These are phyloP conservation scores for Syngnathoides biaculeatus DNA, from an alignment of 2,113 vertebrate species.

Conservation along the genomic window DNA sequence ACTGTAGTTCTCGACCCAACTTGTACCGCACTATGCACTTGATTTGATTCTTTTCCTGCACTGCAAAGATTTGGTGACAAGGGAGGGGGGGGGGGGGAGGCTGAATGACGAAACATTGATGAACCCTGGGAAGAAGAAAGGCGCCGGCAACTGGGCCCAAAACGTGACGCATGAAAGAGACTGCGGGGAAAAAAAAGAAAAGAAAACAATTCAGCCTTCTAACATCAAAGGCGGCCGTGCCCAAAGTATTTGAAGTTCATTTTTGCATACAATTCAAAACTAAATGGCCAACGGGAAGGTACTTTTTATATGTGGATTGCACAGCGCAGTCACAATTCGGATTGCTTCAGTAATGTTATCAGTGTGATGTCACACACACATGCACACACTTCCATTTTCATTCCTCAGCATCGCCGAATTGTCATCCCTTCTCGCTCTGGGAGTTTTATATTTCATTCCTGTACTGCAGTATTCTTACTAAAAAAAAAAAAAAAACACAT, in stretches of 20 bases:
- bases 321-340: conserved; percentile 22
- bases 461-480: not conserved
- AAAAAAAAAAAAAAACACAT: not conserved
- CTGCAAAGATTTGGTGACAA: no score
- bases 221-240: conserved; percentile 5
- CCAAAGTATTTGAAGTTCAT: conserved; percentile 19
- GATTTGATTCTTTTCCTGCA: no score
- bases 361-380: conserved; percentile 17
- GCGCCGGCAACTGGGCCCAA: not conserved
- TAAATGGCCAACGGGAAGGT: conserved; percentile 21
- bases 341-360: conserved; percentile 14
- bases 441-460: conserved; percentile 4
- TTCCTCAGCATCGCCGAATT: not conserved
- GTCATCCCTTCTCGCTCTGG: not conserved
- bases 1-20: no score
- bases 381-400: not conserved
- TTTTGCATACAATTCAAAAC: conserved; percentile 1
- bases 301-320: not conserved
- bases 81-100: no score
- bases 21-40: no score
- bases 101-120: no score
- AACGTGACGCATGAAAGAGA: not conserved
- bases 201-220: not conserved
- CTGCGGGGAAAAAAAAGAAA: no score
- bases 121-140: no score